These are phyloP conservation scores for Lagenorhynchus albirostris DNA, from an alignment of 2,113 vertebrate genomes.

Conservation along the genomic window DNA sequence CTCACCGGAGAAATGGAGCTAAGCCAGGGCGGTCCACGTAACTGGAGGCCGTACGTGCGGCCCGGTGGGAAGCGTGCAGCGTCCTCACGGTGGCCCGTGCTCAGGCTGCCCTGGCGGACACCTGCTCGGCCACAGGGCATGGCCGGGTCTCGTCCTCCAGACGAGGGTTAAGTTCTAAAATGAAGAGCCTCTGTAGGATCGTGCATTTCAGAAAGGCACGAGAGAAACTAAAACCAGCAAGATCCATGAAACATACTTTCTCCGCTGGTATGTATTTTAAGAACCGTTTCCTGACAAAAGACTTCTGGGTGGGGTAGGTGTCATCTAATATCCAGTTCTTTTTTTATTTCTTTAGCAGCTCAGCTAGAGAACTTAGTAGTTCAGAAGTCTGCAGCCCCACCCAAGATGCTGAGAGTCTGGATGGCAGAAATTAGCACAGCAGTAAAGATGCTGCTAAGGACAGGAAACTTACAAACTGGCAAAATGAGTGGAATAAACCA, in stretches of 20 bases:
- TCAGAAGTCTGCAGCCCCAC: background rate
- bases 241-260: rapidly evolving
- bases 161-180: rapidly evolving
- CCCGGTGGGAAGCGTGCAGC: rapidly evolving
- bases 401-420: rapidly evolving
- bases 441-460: rapidly evolving
- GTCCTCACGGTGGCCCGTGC: rapidly evolving
- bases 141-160: background rate
- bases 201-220: too few species aligned
- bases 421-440: background rate
- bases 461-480: background rate
- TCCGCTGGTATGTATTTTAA: rapidly evolving
- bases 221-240: too few species aligned
- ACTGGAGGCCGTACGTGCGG: background rate
- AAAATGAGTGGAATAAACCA: rapidly evolving
- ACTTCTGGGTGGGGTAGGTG: background rate
- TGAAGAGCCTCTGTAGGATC: rapidly evolving
- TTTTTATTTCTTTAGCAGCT: background rate
- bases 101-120: background rate
- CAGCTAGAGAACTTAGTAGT: background rate
- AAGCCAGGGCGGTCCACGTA: background rate
- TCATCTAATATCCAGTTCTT: too few species aligned
- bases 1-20: rapidly evolving
- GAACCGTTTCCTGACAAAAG: background rate
- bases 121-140: rapidly evolving